These are phyloP conservation scores for Astyanax mexicanus DNA, from an alignment of 2,797 vertebrate species.

Conservation along the genomic window DNA sequence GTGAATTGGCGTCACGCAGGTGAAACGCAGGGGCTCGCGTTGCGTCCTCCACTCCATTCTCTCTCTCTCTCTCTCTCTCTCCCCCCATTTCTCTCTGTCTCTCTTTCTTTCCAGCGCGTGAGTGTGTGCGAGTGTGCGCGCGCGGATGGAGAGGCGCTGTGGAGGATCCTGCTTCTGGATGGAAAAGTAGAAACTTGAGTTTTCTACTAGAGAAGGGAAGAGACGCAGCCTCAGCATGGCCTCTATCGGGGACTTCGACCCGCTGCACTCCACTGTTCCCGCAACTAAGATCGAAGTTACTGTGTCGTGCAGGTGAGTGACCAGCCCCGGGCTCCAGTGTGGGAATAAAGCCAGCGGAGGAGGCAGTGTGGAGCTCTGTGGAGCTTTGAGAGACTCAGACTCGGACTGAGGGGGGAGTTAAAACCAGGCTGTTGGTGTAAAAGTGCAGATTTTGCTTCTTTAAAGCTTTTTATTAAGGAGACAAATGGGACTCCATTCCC, in stretches of 20 bases:
- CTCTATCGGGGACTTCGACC: conserved; percentile 87
- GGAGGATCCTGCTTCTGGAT: background rate
- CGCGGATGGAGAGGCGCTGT: conserved; percentile 4
- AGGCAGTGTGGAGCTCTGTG: too few species aligned
- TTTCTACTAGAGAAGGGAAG: conserved; percentile 16
- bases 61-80: background rate
- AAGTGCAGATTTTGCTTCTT: background rate
- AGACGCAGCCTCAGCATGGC: conserved; percentile 77
- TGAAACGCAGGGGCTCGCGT: conserved; percentile 37
- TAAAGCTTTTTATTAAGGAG: background rate
- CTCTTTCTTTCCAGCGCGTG: background rate
- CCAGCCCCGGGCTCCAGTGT: background rate
- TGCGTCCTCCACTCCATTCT: background rate
- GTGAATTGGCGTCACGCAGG: conserved; percentile 56
- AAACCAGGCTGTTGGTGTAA: background rate
- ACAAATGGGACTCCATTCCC: too few species aligned
- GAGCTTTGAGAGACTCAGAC: too few species aligned
- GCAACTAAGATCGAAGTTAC: conserved; percentile 94
- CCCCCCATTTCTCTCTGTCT: background rate
- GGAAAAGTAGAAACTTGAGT: conserved; percentile 57
- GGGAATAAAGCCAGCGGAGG: too few species aligned
- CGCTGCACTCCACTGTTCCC: conserved; percentile 84
- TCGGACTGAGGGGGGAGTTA: too few species aligned
- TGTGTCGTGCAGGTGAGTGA: conserved; percentile 90
- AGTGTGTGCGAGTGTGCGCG: background rate